A percentile compares a stretch with the other conserved stretches of the same genome.
phyloP scores from a whole-genome alignment of 2,113 vertebrate genomes.

The Octodon degus region DNA sequence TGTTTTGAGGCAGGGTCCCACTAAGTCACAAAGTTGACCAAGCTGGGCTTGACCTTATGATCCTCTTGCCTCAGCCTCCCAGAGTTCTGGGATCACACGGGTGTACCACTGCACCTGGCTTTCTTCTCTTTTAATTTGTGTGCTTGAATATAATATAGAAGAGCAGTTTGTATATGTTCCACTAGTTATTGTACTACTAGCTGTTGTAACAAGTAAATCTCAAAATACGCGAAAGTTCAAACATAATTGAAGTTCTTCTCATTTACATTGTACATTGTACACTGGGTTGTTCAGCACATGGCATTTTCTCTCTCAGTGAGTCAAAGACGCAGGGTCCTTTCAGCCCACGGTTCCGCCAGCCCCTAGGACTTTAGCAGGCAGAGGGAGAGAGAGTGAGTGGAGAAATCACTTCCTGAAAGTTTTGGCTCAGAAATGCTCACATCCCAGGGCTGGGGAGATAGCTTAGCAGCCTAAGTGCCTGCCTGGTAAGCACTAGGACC shows the following conservation, averaged over 20 bases:
- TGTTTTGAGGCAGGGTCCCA: not conserved
- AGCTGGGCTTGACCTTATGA: not conserved
- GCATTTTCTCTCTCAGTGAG: not conserved
- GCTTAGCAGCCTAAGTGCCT: too few species aligned
- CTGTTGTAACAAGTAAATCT: not conserved
- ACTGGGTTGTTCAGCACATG: conserved; percentile 17
- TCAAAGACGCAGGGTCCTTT: conserved; percentile 4
- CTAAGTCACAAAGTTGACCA: not conserved
- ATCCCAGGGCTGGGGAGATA: not conserved
- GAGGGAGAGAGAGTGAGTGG: not conserved
- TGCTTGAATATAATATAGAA: not conserved
- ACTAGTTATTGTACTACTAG: not conserved
- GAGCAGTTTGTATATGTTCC: not conserved
- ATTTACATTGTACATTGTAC: not conserved
- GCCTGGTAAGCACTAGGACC: too few species aligned
- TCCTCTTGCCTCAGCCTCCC: not conserved
- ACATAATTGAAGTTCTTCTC: not conserved
- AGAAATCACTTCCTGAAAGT: conserved; percentile 49
- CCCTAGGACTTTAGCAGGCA: not conserved
- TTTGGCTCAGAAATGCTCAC: not conserved
- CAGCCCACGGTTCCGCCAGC: not conserved
- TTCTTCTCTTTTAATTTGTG: not conserved
- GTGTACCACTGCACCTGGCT: not conserved
- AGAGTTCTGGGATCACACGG: not conserved
- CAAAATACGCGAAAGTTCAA: not conserved